phyloP scores from a whole-genome alignment of 2,113 vertebrate genomes.

The Columbina picui region DNA sequence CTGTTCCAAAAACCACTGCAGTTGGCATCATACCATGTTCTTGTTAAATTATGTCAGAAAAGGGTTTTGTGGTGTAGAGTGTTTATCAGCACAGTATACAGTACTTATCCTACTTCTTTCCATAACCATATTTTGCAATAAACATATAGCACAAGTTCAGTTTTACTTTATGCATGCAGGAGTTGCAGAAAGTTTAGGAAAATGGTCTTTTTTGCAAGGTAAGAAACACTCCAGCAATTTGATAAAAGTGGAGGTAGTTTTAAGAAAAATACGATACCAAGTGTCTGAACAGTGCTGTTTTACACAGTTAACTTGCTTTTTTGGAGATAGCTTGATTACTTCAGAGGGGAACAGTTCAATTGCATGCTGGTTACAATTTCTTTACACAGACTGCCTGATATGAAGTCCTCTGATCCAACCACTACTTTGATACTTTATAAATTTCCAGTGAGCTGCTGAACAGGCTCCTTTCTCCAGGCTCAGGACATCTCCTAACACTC shows the following conservation, averaged over 20 bases:
- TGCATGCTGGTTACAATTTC: background rate
- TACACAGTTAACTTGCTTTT: slow-evolving; percentile 16
- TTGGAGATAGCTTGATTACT: background rate
- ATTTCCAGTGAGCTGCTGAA: background rate
- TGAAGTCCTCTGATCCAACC: background rate
- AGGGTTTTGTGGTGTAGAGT: background rate
- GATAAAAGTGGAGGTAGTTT: slow-evolving; percentile 54
- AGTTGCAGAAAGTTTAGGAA: background rate
- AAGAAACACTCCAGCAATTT: slow-evolving; percentile 28
- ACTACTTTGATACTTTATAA: background rate
- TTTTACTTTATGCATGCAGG: slow-evolving; percentile 37
- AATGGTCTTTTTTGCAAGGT: background rate
- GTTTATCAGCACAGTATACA: background rate
- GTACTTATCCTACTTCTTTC: background rate
- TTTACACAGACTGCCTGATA: background rate
- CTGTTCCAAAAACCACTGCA: slow-evolving; percentile 28
- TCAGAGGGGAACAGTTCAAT: background rate
- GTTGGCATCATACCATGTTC: background rate
- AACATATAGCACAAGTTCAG: background rate
- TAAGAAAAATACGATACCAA: background rate
- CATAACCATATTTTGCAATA: slow-evolving; percentile 15
- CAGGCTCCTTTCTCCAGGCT: background rate
- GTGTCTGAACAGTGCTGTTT: slow-evolving; percentile 5
- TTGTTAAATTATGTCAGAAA: background rate
- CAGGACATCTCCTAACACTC: background rate